phyloP scores from a whole-genome alignment of 2,797 vertebrate genomes.

The Propithecus perrieri region DNA sequence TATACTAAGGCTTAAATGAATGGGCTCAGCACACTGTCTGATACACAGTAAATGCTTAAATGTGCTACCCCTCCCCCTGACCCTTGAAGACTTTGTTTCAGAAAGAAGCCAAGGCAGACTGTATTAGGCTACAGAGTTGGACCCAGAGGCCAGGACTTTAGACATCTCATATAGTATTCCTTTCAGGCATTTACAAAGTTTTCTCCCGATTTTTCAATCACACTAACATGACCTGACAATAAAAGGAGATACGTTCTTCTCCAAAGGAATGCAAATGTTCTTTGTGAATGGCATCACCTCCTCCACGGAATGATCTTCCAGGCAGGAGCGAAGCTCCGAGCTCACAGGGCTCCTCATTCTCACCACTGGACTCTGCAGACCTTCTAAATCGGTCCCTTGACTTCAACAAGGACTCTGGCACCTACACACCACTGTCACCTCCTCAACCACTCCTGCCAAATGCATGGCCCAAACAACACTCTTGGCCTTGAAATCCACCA shows the following conservation, averaged over 20 bases:
- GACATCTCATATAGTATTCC: constrained; percentile 7
- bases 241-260: constrained; percentile 72
- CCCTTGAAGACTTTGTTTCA: not conserved
- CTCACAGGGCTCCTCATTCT: constrained; percentile 15
- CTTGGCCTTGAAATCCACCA: not conserved
- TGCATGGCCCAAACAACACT: not conserved
- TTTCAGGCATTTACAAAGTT: not conserved
- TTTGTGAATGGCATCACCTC: constrained; percentile 79
- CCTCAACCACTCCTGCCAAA: not conserved
- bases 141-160: not conserved
- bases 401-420: not conserved
- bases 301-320: constrained; percentile 79
- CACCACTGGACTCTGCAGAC: not conserved
- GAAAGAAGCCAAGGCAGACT: not conserved
- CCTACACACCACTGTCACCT: not conserved
- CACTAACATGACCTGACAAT: constrained; percentile 62
- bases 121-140: not conserved
- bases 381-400: not conserved
- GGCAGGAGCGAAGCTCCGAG: constrained; percentile 50
- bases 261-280: constrained; percentile 71
- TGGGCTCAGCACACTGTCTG: not conserved
- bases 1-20: not conserved
- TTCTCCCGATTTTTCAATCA: constrained; percentile 64
- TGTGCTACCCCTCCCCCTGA: rapidly evolving
- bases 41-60: not conserved